Evolutionary conservation across 1,140 invertebrate genomes (phyloP), one percentile per base, ranked within the genome.

Genomic region (Samia ricini): DNA sequence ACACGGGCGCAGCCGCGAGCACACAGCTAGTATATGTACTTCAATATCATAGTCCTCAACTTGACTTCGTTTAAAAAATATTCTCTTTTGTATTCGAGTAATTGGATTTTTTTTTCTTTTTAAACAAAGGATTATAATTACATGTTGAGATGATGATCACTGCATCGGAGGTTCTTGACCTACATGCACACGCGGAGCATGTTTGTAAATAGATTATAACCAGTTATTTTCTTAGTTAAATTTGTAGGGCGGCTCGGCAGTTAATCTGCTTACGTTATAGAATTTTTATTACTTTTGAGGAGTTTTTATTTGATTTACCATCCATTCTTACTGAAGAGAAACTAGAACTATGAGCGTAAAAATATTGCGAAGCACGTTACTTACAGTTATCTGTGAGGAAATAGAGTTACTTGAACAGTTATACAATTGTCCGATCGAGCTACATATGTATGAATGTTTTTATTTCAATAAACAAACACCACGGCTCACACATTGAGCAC

Each of bases 91-190:
- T 18, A 50, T n/a, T n/a, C 4, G 7, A 19, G 20, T 6, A 23
- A 5, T 52, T 52, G 1, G 22, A 52, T 19, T 20, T 15, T 20
- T 52, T 52, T 19, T 22, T 22, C n/a, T n/a, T 6, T 22, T 52
- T 33, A 50, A 66, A 72, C 70, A 72, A 72, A 69, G 56, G 67
- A 50, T 26, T 61, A 61, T 60, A 61, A 66, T 61, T 22, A 62
- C 60, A 66, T 63, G 26, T 60, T 68, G 60, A 63, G 64, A 61
- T 61, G 56, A 48, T 66, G 74, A 74, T 61, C 73, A 74, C 68
- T 63, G 70, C 59, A 71, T 54, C 52, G 60, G 68, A 75, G 79
- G 76, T 82, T 78, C 72, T 80, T 82, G 79, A 82, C 77, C 79
- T 69, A 82, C 69, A 78, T 77, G 74, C 64, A 52, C 57, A 50